phyloP scores from a whole-genome alignment of 2,888 invertebrate species.

The Hydroisotoma schaefferi region DNA sequence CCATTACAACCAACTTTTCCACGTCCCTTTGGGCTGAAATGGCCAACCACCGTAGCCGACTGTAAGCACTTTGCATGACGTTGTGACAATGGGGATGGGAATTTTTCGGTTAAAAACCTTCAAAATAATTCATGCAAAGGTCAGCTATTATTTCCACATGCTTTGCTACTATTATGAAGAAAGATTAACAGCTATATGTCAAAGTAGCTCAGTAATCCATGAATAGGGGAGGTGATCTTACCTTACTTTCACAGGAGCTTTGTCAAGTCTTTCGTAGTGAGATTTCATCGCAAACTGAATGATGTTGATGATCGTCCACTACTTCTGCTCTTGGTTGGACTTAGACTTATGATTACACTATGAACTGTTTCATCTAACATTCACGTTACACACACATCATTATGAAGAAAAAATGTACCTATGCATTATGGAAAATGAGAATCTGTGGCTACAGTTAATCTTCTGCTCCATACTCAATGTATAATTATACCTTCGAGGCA shows the following conservation, averaged over 20 bases:
- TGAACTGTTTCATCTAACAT: background rate
- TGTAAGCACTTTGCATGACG: slow-evolving; percentile 42
- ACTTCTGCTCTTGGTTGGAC: no score
- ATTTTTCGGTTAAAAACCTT: background rate
- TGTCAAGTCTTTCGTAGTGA: slow-evolving; percentile 42
- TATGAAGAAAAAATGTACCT: background rate
- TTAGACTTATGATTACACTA: background rate
- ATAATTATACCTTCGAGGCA: slow-evolving; percentile 27
- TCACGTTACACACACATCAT: background rate
- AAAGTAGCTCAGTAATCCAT: no score
- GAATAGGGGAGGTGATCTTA: no score
- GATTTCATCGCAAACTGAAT: slow-evolving; percentile 24
- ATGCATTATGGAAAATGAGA: slow-evolving; percentile 9
- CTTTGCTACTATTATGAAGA: background rate
- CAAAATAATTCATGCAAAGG: background rate
- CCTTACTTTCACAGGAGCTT: slow-evolving; percentile 39
- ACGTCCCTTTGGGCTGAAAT: background rate
- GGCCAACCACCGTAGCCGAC: slow-evolving; percentile 1
- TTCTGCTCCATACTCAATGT: slow-evolving; percentile 2
- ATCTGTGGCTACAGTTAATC: slow-evolving; percentile 12
- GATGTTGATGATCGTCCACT: slow-evolving; percentile 1
- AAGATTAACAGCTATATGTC: background rate
- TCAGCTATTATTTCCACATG: no score
- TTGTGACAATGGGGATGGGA: slow-evolving; percentile 3
- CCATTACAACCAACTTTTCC: no score